These are phyloP conservation scores for Octonoba sinensis DNA, from an alignment of 2,888 invertebrate species.

Conservation along the genomic window DNA sequence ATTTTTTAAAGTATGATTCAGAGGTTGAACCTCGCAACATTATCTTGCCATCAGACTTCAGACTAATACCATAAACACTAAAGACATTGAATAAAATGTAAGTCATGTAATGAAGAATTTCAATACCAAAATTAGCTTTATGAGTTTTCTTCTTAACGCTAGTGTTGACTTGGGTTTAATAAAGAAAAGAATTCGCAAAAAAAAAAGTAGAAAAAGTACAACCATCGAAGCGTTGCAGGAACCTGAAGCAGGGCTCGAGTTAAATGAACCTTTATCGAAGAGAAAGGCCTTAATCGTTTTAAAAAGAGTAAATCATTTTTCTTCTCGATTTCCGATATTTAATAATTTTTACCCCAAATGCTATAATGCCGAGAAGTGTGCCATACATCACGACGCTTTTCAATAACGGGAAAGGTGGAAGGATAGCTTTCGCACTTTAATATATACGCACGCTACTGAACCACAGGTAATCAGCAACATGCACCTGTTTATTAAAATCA, in stretches of 20 bases:
- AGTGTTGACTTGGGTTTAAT: background rate
- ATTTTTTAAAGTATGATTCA: too few relatives aligned
- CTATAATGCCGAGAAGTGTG: conserved; percentile 44
- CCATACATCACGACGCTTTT: conserved; percentile 53
- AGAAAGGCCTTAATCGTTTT: conserved; percentile 59
- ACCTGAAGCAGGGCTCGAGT: conserved; percentile 21
- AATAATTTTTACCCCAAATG: conserved; percentile 58
- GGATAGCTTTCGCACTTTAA: conserved; percentile 36
- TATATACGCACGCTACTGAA: conserved; percentile 48
- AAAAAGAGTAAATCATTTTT: conserved; percentile 63
- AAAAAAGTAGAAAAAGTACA: conserved; percentile 3
- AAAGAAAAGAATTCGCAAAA: conserved; percentile 2
- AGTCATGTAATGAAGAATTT: conserved; percentile 28
- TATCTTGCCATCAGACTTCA: too few relatives aligned
- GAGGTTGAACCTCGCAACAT: too few relatives aligned
- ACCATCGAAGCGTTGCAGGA: background rate
- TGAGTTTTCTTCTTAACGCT: conserved; percentile 2
- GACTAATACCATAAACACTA: too few relatives aligned
- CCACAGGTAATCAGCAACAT: conserved; percentile 54
- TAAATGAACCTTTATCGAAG: conserved; percentile 60
- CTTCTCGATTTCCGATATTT: conserved; percentile 64
- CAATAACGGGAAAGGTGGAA: conserved; percentile 39
- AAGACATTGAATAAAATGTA: conserved; percentile 5
- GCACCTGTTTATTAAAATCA: conserved; percentile 62
- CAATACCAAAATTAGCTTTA: conserved; percentile 39